These are phyloP conservation scores for Simalia tracyae DNA, from an alignment of 2,797 vertebrate genomes.

Conservation along the genomic window DNA sequence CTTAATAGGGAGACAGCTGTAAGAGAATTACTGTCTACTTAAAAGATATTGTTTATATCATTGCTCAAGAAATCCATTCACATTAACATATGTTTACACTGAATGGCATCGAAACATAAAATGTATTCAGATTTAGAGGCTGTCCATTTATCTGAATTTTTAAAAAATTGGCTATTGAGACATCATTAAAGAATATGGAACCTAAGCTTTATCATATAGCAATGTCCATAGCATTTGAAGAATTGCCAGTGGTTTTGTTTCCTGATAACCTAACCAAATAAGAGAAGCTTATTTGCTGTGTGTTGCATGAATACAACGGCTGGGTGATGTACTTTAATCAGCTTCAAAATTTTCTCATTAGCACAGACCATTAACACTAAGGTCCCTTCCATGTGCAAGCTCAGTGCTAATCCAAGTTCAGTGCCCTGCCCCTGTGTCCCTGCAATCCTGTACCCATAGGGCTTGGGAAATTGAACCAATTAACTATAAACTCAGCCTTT, in stretches of 20 bases:
- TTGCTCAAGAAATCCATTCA: background rate
- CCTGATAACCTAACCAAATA: background rate
- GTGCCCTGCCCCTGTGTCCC: background rate
- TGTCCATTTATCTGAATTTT: background rate
- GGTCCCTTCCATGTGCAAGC: background rate
- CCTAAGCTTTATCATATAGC: background rate
- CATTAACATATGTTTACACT: background rate
- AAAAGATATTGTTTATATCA: background rate
- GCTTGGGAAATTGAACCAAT: background rate
- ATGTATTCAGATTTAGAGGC: background rate
- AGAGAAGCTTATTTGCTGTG: background rate
- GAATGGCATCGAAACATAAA: background rate
- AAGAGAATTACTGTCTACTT: background rate
- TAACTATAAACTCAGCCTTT: background rate
- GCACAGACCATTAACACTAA: background rate
- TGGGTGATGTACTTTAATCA: background rate
- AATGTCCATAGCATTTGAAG: background rate
- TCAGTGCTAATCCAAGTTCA: background rate
- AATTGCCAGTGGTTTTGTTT: background rate
- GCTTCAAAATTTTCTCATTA: background rate
- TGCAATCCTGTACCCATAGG: background rate
- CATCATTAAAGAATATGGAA: background rate
- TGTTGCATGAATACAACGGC: background rate
- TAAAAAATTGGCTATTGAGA: background rate
- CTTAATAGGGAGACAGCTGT: background rate